A percentile compares a stretch with the other conserved stretches of the same genome.
These are phyloP conservation scores for Ichneumoninae sp. DNA, from an alignment of 2,888 invertebrate genomes.

Conservation along the genomic window DNA sequence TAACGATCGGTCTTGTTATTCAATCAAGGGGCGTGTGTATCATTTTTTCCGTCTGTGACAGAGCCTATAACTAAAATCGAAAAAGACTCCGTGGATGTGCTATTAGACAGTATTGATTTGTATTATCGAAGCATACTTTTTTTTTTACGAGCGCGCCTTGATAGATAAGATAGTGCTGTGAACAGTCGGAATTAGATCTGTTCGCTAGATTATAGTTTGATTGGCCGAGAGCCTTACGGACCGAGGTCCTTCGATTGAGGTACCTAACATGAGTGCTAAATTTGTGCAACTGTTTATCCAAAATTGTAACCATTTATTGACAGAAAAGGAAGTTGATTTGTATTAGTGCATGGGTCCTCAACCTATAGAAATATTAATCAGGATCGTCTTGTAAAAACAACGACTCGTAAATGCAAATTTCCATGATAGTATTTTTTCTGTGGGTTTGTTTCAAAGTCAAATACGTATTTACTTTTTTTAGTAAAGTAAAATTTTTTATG, in stretches of 20 bases:
- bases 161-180: background rate
- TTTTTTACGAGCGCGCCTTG: background rate
- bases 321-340: no score
- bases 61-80: background rate
- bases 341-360: no score
- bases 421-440: no score
- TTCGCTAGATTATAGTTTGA: slow-evolving; percentile 22
- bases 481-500: no score
- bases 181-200: background rate
- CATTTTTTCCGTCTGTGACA: background rate
- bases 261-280: background rate
- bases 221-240: slow-evolving; percentile 25
- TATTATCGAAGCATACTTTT: background rate
- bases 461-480: no score
- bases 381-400: no score
- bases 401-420: no score
- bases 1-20: slow-evolving; percentile 35
- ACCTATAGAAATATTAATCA: no score
- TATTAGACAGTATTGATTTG: background rate
- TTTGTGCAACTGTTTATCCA: no score
- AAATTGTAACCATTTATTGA: no score
- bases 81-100: background rate
- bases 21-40: slow-evolving; percentile 17
- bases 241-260: background rate
- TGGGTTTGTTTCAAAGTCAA: no score